Evolutionary conservation across 2,888 invertebrate genomes (phyloP), one percentile per base, ranked within the genome.

Genomic region (Heliconius ismenius): DNA sequence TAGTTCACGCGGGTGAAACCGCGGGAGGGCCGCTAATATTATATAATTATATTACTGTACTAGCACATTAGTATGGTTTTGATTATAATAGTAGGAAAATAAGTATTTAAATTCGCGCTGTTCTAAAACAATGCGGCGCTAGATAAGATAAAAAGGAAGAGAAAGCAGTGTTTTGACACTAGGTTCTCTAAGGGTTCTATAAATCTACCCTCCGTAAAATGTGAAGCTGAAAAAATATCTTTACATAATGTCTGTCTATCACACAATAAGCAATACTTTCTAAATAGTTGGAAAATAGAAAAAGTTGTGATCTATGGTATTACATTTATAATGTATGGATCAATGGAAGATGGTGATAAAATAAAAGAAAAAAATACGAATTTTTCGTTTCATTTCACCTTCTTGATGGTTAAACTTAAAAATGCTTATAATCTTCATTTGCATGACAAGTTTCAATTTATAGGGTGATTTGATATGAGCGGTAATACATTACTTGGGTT

Each of bases 391-490:
- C 13, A 13, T 13, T 65, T 65, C 36, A n/a, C 32, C 24, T 4
- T 39, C 3, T 39, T 24, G 4, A 65, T 36, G 24, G 39, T 64
- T 63, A 15, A 24, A 18, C 28, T 32, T 11, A 18, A 21, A 64
- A 64, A 64, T 64, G 13, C 64, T n/a, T n/a, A 36, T 36, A 32
- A 65, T 36, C 36, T 2, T 36, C 36, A 65, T 65, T 1, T 36
- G 65, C 65, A 65, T 65, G 65, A 36, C 36, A 65, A 65, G 65
- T 65, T 65, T 24, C n/a, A n/a, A 65, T 39, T n/a, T 10, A 13
- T 39, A 6, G 65, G 39, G 1, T 3, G 65, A 65, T 65, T 65
- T 18, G 13, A 36, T n/a, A 13, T n/a, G 13, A 65, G n/a, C 13
- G 7, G 2, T 36, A n/a, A 24, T 15, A 13, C 1, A 39, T 65